Evolutionary conservation across 2,113 vertebrate genomes (phyloP).

Genomic region (Glaucomys volans): DNA sequence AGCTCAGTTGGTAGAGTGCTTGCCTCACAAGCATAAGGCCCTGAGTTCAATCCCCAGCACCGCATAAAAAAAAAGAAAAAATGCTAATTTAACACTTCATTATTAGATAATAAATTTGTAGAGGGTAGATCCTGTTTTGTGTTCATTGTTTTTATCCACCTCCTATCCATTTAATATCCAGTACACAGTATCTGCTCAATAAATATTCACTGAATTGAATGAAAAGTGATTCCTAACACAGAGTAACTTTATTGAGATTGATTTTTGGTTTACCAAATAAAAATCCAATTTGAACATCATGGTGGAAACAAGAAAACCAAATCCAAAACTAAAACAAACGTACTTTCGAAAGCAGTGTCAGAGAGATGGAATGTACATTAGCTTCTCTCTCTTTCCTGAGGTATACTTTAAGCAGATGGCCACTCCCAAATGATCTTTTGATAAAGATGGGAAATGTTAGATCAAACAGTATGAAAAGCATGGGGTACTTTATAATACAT

Average conservation of each 20-base stretch:
- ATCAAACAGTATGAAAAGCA: slow-evolving; percentile 9
- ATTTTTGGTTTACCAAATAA: slow-evolving; percentile 17
- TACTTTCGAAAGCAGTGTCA: slow-evolving; percentile 5
- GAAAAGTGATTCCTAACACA: slow-evolving; percentile 33
- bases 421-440: background rate
- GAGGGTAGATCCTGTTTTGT: background rate
- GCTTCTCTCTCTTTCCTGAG: background rate
- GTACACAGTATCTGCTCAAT: slow-evolving; percentile 7
- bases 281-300: slow-evolving; percentile 15
- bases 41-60: no score
- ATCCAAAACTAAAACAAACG: background rate
- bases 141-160: background rate
- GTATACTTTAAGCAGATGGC: slow-evolving; percentile 41
- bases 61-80: no score
- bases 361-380: background rate
- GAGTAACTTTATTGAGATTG: background rate
- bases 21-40: no score
- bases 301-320: background rate
- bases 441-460: slow-evolving; percentile 26
- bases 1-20: no score
- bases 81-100: background rate
- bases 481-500: background rate
- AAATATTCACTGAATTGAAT: slow-evolving; percentile 41
- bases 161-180: background rate
- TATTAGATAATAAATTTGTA: slow-evolving; percentile 1